Conservation (phyloP, 2,113 vertebrate genomes). For the Guaruba guarouba region DNA sequence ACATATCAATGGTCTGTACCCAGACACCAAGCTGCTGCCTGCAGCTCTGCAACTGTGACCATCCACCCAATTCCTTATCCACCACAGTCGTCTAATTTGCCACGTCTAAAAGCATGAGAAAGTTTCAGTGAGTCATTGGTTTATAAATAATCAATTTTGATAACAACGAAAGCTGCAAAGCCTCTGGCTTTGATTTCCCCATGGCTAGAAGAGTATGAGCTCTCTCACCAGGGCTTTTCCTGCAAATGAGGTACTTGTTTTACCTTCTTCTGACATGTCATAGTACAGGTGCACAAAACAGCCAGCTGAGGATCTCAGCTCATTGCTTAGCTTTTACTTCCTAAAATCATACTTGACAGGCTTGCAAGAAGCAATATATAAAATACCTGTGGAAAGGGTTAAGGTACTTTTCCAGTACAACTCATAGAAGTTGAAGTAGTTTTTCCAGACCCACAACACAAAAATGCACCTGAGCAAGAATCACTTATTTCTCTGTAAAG, state of each 20-base stretch:
- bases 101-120: not conserved
- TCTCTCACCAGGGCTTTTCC: not conserved
- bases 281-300: not conserved
- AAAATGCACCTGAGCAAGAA: accelerated
- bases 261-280: not conserved
- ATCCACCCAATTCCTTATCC: not conserved
- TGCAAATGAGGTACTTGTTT: not conserved
- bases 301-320: not conserved
- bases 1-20: not conserved
- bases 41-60: not conserved
- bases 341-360: not conserved
- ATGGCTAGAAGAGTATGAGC: not conserved
- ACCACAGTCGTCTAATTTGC: not conserved
- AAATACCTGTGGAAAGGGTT: not conserved
- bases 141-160: not conserved
- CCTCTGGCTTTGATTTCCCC: not conserved
- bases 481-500: accelerated
- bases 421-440: not conserved
- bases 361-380: not conserved
- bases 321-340: not conserved
- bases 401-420: not conserved
- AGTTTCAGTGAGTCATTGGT: not conserved
- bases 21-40: not conserved
- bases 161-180: not conserved
- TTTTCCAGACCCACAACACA: not conserved